Evolutionary conservation across 2,113 vertebrate species (phyloP).

Genomic region (Chelonoidis abingdonii): DNA sequence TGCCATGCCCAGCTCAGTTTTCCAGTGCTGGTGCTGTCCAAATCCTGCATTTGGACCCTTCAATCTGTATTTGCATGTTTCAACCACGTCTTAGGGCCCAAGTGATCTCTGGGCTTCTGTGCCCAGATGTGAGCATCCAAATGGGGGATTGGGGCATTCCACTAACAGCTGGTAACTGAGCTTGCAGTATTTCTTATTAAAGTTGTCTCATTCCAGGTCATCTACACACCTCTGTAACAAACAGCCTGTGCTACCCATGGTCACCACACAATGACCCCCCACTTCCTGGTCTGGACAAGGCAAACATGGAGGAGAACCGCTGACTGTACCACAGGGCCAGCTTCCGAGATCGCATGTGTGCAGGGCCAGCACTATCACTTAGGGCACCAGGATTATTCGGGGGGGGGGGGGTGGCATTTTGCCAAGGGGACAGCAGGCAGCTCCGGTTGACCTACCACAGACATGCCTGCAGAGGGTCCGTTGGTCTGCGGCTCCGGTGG

Average conservation of each 20-base stretch:
- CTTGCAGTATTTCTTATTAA: background rate
- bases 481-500: too few relatives aligned
- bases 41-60: background rate
- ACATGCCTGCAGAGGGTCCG: too few relatives aligned
- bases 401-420: too few relatives aligned
- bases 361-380: too few relatives aligned
- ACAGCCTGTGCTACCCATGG: background rate
- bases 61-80: background rate
- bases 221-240: background rate
- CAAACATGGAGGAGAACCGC: rapidly evolving
- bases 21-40: background rate
- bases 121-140: background rate
- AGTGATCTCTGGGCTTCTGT: too few relatives aligned
- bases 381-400: too few relatives aligned
- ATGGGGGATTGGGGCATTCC: background rate
- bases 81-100: background rate
- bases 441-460: too few relatives aligned
- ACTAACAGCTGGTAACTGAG: background rate
- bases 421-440: too few relatives aligned
- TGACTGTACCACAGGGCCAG: background rate
- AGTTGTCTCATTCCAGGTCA: background rate
- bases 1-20: background rate
- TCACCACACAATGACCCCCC: rapidly evolving
- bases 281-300: background rate
- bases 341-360: background rate